Conservation (phyloP, 2,888 invertebrate species). For the Vanessa cardui region DNA sequence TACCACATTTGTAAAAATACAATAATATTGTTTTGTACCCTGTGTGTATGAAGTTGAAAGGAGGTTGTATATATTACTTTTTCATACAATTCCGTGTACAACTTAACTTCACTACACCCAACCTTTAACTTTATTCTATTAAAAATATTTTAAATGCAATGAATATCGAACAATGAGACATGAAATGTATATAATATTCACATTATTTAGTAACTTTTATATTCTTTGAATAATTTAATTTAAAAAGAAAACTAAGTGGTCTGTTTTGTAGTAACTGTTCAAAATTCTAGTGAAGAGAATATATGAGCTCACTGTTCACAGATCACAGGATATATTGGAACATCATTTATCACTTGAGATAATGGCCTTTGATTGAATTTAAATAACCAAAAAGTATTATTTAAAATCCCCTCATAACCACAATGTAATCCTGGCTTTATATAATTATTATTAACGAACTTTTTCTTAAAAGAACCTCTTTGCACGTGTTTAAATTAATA, state of each 20-base stretch:
- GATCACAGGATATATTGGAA: too few species aligned
- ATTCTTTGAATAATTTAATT: background rate
- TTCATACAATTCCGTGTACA: slow-evolving; percentile 6
- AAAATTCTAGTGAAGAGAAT: too few species aligned
- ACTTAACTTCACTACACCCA: background rate
- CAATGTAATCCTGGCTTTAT: too few species aligned
- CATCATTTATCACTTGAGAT: too few species aligned
- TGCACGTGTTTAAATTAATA: too few species aligned
- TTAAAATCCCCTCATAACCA: too few species aligned
- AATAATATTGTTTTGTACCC: slow-evolving; percentile 20
- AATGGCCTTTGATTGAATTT: too few species aligned
- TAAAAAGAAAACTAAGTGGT: background rate
- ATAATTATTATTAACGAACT: too few species aligned
- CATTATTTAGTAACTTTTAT: background rate
- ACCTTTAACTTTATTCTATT: background rate
- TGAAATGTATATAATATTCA: background rate
- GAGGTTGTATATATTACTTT: background rate
- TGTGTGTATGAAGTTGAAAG: slow-evolving; percentile 15
- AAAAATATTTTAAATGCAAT: slow-evolving; percentile 2
- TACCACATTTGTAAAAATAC: slow-evolving; percentile 14
- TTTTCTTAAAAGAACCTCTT: too few species aligned
- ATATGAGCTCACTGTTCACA: too few species aligned
- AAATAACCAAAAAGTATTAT: too few species aligned
- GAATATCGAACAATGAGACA: background rate
- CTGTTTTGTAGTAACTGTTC: background rate